A percentile compares a stretch with the other conserved stretches of the same genome.
phyloP scores from a whole-genome alignment of 1,140 invertebrate genomes.

The Acromyrmex echinatior region DNA sequence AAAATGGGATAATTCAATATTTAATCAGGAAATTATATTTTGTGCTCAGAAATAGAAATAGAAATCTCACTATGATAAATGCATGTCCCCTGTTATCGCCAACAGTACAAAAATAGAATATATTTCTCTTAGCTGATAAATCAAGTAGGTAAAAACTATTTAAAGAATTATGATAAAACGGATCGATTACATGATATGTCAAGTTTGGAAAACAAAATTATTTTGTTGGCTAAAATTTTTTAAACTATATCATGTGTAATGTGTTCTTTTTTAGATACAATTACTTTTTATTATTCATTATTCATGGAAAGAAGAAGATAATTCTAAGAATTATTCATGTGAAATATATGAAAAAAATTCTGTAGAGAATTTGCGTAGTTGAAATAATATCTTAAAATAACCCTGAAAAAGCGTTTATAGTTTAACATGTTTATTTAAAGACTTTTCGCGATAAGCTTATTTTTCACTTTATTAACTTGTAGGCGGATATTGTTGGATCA shows the following conservation, averaged over 20 bases:
- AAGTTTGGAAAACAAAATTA: background rate
- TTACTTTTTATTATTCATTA: background rate
- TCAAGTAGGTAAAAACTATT: background rate
- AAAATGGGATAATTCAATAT: conserved; percentile 6
- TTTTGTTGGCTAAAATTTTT: conserved; percentile 9
- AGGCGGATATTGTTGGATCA: background rate
- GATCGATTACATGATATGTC: background rate
- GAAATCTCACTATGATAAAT: conserved; percentile 19
- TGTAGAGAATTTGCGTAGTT: background rate
- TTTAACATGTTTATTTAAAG: conserved; percentile 27
- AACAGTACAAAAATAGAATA: conserved; percentile 27
- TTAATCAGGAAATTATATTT: conserved; percentile 9
- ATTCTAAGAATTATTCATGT: background rate
- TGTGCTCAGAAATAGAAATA: conserved; percentile 32
- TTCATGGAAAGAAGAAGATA: too few species aligned
- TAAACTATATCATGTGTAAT: background rate
- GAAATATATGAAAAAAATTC: conserved; percentile 5
- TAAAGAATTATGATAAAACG: conserved; percentile 1
- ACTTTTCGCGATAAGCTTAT: background rate
- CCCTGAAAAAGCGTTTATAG: conserved; percentile 11
- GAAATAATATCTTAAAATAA: conserved; percentile 18
- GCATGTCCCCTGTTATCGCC: background rate
- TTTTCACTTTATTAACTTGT: background rate
- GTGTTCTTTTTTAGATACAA: background rate
- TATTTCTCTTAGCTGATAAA: background rate